Evolutionary conservation across 2,888 invertebrate genomes (phyloP).

Genomic region (Dromius quadrimaculatus): DNA sequence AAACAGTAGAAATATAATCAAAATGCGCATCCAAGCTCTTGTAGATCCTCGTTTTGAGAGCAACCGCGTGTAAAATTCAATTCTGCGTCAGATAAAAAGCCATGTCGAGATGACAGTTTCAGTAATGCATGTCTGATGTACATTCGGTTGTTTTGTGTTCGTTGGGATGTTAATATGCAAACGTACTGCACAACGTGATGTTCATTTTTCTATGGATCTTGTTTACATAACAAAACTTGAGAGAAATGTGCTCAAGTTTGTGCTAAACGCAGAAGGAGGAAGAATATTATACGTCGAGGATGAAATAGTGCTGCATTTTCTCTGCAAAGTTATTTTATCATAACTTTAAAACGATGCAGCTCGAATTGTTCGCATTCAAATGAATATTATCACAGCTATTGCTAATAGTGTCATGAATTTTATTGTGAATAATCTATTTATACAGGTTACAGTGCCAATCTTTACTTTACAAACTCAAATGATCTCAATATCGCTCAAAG

Average conservation of each 20-base stretch:
- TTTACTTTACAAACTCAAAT: too few relatives aligned
- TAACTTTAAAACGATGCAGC: too few relatives aligned
- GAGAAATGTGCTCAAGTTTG: not conserved
- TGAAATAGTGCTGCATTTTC: too few relatives aligned
- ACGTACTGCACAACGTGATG: not conserved
- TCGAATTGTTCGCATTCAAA: too few relatives aligned
- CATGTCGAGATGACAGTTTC: conserved; percentile 33
- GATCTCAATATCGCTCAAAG: too few relatives aligned
- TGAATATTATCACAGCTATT: too few relatives aligned
- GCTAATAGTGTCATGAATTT: too few relatives aligned
- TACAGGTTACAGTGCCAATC: too few relatives aligned
- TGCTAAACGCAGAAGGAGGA: not conserved
- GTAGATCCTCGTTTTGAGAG: conserved; percentile 21
- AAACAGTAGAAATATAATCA: too few relatives aligned
- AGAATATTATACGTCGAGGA: not conserved
- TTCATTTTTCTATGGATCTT: not conserved
- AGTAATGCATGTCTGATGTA: conserved; percentile 34
- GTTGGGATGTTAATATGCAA: conserved; percentile 24
- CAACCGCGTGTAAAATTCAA: conserved; percentile 42
- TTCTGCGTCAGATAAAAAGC: conserved; percentile 36
- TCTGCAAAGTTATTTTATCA: too few relatives aligned
- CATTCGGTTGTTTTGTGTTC: conserved; percentile 15
- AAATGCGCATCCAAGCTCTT: too few relatives aligned
- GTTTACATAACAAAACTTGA: not conserved
- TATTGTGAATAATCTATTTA: too few relatives aligned